Percentiles rank a stretch among this genome's conserved stretches.
These are phyloP conservation scores for Chorisops tibialis DNA, from an alignment of 2,888 invertebrate genomes.

Conservation along the genomic window DNA sequence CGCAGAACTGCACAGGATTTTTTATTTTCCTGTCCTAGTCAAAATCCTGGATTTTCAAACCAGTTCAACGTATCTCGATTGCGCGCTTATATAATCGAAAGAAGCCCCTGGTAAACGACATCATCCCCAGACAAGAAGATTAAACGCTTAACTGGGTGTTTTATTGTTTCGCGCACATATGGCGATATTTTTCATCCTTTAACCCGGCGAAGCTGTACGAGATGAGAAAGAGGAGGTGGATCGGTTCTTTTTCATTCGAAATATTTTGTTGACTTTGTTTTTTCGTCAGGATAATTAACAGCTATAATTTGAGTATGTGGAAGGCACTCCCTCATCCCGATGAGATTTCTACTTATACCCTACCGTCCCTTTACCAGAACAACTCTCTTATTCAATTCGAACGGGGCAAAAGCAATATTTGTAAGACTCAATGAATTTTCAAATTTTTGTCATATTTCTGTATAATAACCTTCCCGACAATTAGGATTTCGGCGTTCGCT, in stretches of 20 bases:
- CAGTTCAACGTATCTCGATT: background rate
- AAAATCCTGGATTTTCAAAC: background rate
- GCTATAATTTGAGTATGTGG: conserved; percentile 6
- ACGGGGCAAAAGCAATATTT: conserved; percentile 31
- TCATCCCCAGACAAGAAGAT: conserved; percentile 27
- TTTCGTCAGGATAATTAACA: conserved; percentile 19
- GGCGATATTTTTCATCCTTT: conserved; percentile 30
- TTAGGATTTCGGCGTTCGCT: conserved; percentile 7
- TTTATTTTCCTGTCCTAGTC: background rate
- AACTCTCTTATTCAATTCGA: conserved; percentile 14
- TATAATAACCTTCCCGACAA: conserved; percentile 24
- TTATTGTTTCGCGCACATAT: conserved; percentile 33
- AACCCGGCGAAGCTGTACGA: background rate
- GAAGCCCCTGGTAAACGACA: conserved; percentile 3
- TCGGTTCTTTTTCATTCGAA: background rate
- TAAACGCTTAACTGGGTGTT: conserved; percentile 35
- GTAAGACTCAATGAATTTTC: conserved; percentile 22
- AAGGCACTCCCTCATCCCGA: background rate
- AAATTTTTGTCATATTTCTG: conserved; percentile 15
- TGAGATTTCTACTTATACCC: background rate
- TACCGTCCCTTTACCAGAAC: background rate
- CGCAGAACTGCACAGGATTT: conserved; percentile 5
- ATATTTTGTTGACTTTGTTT: conserved; percentile 9
- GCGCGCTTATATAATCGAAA: background rate
- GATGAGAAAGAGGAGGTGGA: background rate